phyloP scores from a whole-genome alignment of 2,797 vertebrate genomes.

The Sebastes minor region DNA sequence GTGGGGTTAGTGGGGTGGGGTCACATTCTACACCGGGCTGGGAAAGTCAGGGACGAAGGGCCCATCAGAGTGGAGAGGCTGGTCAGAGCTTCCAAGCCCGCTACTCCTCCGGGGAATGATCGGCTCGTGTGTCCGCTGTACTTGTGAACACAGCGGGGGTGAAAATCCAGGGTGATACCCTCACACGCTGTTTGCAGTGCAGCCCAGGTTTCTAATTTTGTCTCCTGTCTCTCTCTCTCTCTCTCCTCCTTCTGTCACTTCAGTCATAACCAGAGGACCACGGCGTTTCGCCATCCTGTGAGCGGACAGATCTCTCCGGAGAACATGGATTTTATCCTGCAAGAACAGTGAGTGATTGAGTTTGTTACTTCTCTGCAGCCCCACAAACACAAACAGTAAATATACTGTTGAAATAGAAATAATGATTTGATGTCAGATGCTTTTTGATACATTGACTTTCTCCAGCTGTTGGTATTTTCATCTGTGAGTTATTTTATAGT shows the following conservation, averaged over 20 bases:
- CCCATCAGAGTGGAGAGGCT: conserved; percentile 28
- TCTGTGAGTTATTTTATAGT: not conserved
- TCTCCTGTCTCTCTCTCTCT: conserved; percentile 37
- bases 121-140: conserved; percentile 16
- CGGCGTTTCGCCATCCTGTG: conserved; percentile 91
- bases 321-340: conserved; percentile 90
- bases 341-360: conserved; percentile 88
- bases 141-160: conserved; percentile 25
- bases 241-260: conserved; percentile 45
- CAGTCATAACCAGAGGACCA: conserved; percentile 94
- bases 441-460: not conserved
- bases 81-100: conserved; percentile 32
- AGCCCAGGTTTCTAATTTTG: conserved; percentile 44
- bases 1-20: conserved; percentile 39
- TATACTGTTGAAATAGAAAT: not conserved
- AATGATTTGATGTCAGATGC: not conserved
- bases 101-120: conserved; percentile 40
- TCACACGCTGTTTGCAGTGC: conserved; percentile 14
- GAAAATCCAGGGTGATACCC: conserved; percentile 38
- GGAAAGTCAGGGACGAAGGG: conserved; percentile 48
- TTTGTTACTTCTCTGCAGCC: not conserved
- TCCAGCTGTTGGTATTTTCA: not conserved
- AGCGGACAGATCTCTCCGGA: conserved; percentile 91
- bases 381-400: too few species aligned
- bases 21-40: conserved; percentile 64